These are phyloP conservation scores for Gastrophysa polygoni DNA, from an alignment of 2,888 invertebrate genomes.

Conservation along the genomic window DNA sequence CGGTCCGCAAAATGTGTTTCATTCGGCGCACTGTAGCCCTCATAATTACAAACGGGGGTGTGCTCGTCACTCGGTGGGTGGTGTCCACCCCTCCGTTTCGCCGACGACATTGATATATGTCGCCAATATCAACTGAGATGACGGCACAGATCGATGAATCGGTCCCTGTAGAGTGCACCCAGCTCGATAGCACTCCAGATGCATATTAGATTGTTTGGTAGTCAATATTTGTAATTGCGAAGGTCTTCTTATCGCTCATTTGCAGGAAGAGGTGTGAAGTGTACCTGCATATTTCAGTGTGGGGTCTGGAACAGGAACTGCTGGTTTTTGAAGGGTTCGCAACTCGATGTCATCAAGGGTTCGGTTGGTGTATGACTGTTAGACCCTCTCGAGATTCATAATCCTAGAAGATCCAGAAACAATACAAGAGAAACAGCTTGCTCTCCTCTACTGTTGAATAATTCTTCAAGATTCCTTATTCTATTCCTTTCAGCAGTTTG, in stretches of 20 bases:
- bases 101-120: conserved; percentile 52
- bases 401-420: too few species aligned
- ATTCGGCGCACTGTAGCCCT: conserved; percentile 33
- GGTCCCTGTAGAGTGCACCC: conserved; percentile 24
- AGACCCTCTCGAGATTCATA: too few species aligned
- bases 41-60: conserved; percentile 36
- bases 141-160: conserved; percentile 48
- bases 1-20: conserved; percentile 28
- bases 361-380: too few species aligned
- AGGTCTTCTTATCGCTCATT: conserved; percentile 20
- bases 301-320: too few species aligned
- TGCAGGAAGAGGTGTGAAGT: background rate
- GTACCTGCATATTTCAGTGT: background rate
- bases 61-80: conserved; percentile 30
- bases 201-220: conserved; percentile 29
- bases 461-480: too few species aligned
- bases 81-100: conserved; percentile 41
- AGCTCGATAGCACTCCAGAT: conserved; percentile 31
- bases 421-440: too few species aligned
- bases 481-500: too few species aligned
- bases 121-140: conserved; percentile 52
- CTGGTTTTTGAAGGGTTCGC: too few species aligned
- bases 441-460: too few species aligned
- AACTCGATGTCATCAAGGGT: too few species aligned
- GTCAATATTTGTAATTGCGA: conserved; percentile 32